Conservation (phyloP, 2,113 vertebrate genomes). For the Orcinus orca region DNA sequence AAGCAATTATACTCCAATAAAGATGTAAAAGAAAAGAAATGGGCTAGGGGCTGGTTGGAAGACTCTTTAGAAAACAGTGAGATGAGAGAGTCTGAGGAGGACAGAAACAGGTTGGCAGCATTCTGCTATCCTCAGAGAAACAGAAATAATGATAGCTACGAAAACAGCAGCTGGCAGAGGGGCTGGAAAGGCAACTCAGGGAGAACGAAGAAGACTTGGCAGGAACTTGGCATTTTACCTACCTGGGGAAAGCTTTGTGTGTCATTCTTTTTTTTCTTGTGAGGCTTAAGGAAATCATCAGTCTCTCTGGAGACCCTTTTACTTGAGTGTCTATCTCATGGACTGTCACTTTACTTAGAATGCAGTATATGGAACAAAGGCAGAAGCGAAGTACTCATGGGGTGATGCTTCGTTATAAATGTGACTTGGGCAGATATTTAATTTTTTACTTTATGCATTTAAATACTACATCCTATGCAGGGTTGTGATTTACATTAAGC, state of each 20-base stretch:
- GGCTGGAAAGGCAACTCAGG: background rate
- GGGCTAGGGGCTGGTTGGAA: background rate
- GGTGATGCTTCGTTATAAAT: background rate
- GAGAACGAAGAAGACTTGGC: slow-evolving; percentile 45
- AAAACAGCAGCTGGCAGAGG: slow-evolving; percentile 36
- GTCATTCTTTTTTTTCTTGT: slow-evolving; percentile 18
- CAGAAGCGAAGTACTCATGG: background rate
- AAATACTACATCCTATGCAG: background rate
- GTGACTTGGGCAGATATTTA: background rate
- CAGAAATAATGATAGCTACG: slow-evolving; percentile 54
- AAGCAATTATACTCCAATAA: too few species aligned
- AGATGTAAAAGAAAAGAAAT: background rate
- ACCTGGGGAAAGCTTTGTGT: slow-evolving; percentile 44
- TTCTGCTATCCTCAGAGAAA: slow-evolving; percentile 34
- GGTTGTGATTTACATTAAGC: background rate
- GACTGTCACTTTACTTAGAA: background rate
- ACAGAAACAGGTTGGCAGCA: slow-evolving; percentile 37
- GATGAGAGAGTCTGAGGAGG: slow-evolving; percentile 10
- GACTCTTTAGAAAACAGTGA: background rate
- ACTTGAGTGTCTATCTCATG: background rate
- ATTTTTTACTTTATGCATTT: slow-evolving; percentile 29
- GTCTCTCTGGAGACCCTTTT: background rate
- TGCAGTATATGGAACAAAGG: background rate
- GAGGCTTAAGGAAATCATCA: slow-evolving; percentile 46
- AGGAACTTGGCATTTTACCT: slow-evolving; percentile 43